Conservation (phyloP, 2,888 invertebrate genomes). For the Agonopterix alstromeriana region DNA sequence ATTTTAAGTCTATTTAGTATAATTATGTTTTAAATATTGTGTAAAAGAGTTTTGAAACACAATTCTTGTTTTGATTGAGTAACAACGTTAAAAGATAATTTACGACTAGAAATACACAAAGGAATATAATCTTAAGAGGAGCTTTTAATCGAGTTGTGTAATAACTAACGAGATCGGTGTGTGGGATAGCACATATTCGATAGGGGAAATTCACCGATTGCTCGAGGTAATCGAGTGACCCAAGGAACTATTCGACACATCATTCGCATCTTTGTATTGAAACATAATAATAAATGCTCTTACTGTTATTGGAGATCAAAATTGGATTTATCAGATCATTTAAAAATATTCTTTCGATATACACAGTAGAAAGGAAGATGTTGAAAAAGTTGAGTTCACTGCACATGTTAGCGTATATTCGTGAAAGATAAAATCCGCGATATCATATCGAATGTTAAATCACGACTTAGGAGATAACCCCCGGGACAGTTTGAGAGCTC, state of each 20-base stretch:
- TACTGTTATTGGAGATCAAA: too few relatives aligned
- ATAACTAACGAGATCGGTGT: constrained; percentile 38
- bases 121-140: constrained; percentile 6
- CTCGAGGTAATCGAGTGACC: constrained; percentile 49
- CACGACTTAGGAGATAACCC: constrained; percentile 49
- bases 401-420: too few relatives aligned
- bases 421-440: neutral
- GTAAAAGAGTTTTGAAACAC: too few relatives aligned
- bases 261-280: too few relatives aligned
- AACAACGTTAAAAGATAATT: neutral
- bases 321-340: too few relatives aligned
- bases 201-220: constrained; percentile 29
- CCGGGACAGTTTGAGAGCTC: constrained; percentile 55
- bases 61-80: too few relatives aligned
- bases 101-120: neutral
- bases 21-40: too few relatives aligned
- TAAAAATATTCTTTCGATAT: too few relatives aligned
- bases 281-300: too few relatives aligned
- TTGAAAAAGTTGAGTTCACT: too few relatives aligned
- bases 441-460: constrained; percentile 17
- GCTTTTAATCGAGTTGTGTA: constrained; percentile 47
- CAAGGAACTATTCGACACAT: constrained; percentile 36
- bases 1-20: too few relatives aligned
- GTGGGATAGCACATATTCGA: constrained; percentile 21
- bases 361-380: too few relatives aligned